Evolutionary conservation across 2,797 vertebrate species (phyloP), one percentile per base, ranked within the genome.

Genomic region (Notolabrus celidotus): DNA sequence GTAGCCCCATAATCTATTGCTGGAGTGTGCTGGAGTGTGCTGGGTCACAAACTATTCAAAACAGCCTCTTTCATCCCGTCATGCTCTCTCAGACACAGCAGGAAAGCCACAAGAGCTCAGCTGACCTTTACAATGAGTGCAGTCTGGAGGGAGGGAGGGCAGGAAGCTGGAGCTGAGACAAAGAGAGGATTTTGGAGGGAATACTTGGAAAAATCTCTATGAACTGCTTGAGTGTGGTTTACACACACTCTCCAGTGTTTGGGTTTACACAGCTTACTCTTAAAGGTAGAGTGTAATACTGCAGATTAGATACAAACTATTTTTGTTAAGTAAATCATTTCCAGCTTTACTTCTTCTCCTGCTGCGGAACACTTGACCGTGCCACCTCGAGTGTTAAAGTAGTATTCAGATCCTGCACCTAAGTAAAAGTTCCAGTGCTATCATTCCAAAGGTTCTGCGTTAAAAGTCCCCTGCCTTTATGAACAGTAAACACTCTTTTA

Each of bases 101-200:
- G 71, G 68, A 70, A 79, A 66, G 45, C 63, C 83, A 61, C 61
- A 42, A 67, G 51, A 76, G 55, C 52, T 72, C 73, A 33, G 68
- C 70, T 86, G 82, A 86, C 82, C 80, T 88, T 79, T 74, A 20
- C 59, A 25, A 66, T 7, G 36, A 25, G 15, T 33, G 49, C 19
- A 7, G 45, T 10, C 20, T 8, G 25, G 27, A 56, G 56, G 68
- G 54, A 69, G 72, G 69, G 7, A 11, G 66, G 61, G 68, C 65
- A 74, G 82, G 79, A 71, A 63, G 62, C 46, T 33, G 39, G 58
- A 61, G 55, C 10, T 1, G 41, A 68, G 59, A 84, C 59, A 82
- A 55, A 55, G 50, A 64, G 49, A 39, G 14, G 4, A 25, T 66
- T 71, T 77, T 74, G 63, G 74, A 80, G 58, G 50, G 71, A 73